A percentile compares a stretch with the other conserved stretches of the same genome.
These are phyloP conservation scores for Falco peregrinus DNA, from an alignment of 2,797 vertebrate genomes.

Conservation along the genomic window DNA sequence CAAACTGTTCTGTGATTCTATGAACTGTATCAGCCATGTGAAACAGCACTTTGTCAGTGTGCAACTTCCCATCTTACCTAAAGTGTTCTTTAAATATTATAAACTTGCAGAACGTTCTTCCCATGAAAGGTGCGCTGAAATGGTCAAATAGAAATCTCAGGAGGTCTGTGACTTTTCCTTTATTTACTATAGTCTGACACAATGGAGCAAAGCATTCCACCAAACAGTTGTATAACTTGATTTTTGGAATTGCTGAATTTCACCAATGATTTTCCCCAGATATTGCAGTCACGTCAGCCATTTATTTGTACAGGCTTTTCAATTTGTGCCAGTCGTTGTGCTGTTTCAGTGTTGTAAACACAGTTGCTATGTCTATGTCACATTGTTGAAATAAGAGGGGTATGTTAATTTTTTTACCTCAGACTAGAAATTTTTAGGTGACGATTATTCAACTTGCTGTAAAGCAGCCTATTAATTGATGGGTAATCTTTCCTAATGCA, in stretches of 20 bases:
- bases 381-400: background rate
- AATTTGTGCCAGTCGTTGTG: background rate
- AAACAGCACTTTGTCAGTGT: background rate
- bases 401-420: background rate
- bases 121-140: background rate
- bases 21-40: background rate
- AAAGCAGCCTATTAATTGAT: background rate
- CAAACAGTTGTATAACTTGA: background rate
- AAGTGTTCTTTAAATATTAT: background rate
- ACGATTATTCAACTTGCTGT: background rate
- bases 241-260: background rate
- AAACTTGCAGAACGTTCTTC: background rate
- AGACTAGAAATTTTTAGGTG: background rate
- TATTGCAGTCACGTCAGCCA: background rate
- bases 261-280: background rate
- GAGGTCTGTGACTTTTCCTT: background rate
- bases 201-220: background rate
- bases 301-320: background rate
- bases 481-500: background rate
- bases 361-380: background rate
- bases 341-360: background rate
- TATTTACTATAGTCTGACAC: background rate
- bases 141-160: background rate
- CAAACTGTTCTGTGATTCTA: no score
- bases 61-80: background rate